A percentile compares a stretch with the other conserved stretches of the same genome.
phyloP scores from a whole-genome alignment of 2,113 vertebrate species.

The Xenus cinereus region DNA sequence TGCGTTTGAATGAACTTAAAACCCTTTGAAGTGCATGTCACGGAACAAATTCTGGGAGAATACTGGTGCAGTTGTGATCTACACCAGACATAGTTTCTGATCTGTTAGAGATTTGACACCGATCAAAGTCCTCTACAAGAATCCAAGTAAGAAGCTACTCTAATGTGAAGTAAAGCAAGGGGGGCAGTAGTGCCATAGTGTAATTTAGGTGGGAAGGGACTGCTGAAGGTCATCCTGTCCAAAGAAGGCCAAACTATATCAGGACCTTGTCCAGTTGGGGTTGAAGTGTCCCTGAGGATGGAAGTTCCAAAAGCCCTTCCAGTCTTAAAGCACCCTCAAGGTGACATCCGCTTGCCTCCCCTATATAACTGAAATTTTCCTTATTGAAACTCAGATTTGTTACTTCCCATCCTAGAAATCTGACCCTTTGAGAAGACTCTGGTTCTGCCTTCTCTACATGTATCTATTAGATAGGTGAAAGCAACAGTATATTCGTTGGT shows the following conservation, averaged over 20 bases:
- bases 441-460: not conserved
- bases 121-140: not conserved
- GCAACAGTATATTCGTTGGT: not conserved
- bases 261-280: not conserved
- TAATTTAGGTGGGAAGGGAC: not conserved
- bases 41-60: not conserved
- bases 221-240: not conserved
- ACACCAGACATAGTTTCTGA: not conserved
- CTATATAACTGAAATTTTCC: not conserved
- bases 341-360: not conserved
- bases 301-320: not conserved
- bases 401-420: not conserved
- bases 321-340: not conserved
- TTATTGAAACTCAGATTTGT: not conserved
- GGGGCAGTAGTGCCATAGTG: not conserved
- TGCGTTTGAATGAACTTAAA: not conserved
- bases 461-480: not conserved
- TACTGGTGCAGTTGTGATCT: not conserved
- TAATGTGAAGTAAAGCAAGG: not conserved
- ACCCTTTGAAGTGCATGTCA: not conserved
- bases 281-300: not conserved
- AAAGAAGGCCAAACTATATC: not conserved
- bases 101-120: not conserved
- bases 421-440: not conserved
- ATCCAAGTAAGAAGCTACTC: not conserved